Evolutionary conservation across 1,140 invertebrate species (phyloP).

Genomic region (Lucilia sericata): DNA sequence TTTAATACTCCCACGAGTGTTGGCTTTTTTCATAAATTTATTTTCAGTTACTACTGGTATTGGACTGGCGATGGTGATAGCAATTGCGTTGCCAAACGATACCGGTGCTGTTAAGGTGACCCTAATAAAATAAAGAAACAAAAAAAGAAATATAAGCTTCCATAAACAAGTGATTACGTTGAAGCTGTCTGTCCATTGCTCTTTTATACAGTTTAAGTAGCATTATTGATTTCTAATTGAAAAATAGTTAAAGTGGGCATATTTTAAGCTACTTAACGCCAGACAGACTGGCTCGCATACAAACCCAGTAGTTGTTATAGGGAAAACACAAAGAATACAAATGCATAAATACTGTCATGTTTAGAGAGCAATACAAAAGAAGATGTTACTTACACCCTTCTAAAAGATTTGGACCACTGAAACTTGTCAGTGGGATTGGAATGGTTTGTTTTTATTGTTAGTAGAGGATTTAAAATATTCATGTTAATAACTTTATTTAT

Average conservation of each 20-base stretch:
- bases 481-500: conserved; percentile 18
- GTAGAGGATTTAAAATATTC: neutral
- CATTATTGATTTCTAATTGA: conserved; percentile 23
- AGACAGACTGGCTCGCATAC: neutral
- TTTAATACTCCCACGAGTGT: conserved; percentile 30
- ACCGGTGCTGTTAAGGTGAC: neutral
- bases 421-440: no score
- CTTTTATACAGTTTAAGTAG: neutral
- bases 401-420: no score
- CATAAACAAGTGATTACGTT: neutral
- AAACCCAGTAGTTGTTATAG: no score
- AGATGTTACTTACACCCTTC: no score
- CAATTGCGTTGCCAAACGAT: no score
- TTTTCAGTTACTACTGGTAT: neutral
- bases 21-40: neutral
- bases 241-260: conserved; percentile 19
- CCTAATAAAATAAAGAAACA: neutral
- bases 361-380: no score
- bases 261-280: conserved; percentile 22
- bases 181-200: neutral
- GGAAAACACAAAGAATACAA: no score
- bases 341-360: no score
- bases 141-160: neutral
- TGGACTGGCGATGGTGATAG: neutral
- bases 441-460: conserved; percentile 2